These are phyloP conservation scores for Philereme transversata DNA, from an alignment of 2,888 invertebrate genomes.

Conservation along the genomic window DNA sequence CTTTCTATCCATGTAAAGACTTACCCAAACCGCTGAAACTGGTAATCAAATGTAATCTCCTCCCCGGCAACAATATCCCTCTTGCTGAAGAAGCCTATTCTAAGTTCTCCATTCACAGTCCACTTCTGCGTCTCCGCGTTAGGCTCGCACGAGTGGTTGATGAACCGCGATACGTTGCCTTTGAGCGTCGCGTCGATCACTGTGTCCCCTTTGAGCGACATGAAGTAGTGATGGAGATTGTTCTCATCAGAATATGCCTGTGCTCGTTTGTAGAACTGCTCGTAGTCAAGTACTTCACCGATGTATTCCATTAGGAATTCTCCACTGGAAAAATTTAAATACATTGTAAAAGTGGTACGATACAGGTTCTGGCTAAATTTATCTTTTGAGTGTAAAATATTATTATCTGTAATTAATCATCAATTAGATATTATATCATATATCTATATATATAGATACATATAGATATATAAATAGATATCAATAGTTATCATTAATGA, in stretches of 20 bases:
- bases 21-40: conserved; percentile 98
- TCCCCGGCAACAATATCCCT: conserved; percentile 92
- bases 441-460: no score
- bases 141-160: conserved; percentile 99
- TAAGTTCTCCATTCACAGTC: conserved; percentile 95
- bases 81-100: conserved; percentile 98
- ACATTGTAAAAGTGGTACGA: no score
- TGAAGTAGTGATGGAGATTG: conserved; percentile 97
- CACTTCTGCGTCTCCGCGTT: conserved; percentile 99
- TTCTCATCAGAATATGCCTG: conserved; percentile 95
- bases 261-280: conserved; percentile 94
- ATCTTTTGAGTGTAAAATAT: no score
- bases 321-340: conserved; percentile 84
- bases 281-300: conserved; percentile 96
- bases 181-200: conserved; percentile 97
- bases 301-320: conserved; percentile 99
- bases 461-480: no score
- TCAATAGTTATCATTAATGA: no score
- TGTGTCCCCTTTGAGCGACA: conserved; percentile 95
- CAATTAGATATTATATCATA: no score
- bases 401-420: no score
- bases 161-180: conserved; percentile 98
- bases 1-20: no score
- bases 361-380: no score
- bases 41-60: conserved; percentile 99